Conservation (phyloP, 1,140 invertebrate species). For the Trichogramma pretiosum region DNA sequence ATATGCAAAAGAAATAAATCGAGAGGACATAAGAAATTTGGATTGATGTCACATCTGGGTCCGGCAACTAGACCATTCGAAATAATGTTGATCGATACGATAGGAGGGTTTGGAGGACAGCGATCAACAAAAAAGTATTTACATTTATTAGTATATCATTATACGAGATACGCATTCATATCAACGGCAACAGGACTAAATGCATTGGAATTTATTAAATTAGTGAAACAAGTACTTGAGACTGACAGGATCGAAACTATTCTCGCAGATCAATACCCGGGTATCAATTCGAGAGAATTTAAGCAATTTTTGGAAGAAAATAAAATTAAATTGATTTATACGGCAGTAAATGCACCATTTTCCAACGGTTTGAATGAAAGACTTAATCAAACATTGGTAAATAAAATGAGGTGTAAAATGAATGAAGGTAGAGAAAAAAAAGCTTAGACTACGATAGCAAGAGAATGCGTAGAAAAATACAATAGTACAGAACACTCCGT, state of each 20-base stretch:
- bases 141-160: slow-evolving; percentile 21
- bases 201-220: slow-evolving; percentile 33
- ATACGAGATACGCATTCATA: slow-evolving; percentile 28
- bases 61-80: slow-evolving; percentile 17
- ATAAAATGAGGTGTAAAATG: slow-evolving; percentile 15
- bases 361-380: no score
- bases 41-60: slow-evolving; percentile 19
- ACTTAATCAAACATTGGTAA: no score
- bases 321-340: slow-evolving; percentile 15
- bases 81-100: slow-evolving; percentile 19
- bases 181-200: slow-evolving; percentile 30
- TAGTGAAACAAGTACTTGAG: slow-evolving; percentile 24
- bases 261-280: slow-evolving; percentile 18
- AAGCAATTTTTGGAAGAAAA: slow-evolving; percentile 16
- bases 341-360: slow-evolving; percentile 13
- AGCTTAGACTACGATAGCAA: slow-evolving; percentile 12
- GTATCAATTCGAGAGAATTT: slow-evolving; percentile 20
- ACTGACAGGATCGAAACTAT: slow-evolving; percentile 23
- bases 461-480: slow-evolving; percentile 13
- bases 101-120: slow-evolving; percentile 21
- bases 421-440: slow-evolving; percentile 8
- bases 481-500: slow-evolving; percentile 13
- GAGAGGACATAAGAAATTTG: slow-evolving; percentile 8
- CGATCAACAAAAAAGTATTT: slow-evolving; percentile 31
- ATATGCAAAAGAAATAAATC: slow-evolving; percentile 19